A percentile compares a stretch with the other conserved stretches of the same genome.
Evolutionary conservation across 2,113 vertebrate genomes (phyloP).

Genomic region (Macroglossus sobrinus): DNA sequence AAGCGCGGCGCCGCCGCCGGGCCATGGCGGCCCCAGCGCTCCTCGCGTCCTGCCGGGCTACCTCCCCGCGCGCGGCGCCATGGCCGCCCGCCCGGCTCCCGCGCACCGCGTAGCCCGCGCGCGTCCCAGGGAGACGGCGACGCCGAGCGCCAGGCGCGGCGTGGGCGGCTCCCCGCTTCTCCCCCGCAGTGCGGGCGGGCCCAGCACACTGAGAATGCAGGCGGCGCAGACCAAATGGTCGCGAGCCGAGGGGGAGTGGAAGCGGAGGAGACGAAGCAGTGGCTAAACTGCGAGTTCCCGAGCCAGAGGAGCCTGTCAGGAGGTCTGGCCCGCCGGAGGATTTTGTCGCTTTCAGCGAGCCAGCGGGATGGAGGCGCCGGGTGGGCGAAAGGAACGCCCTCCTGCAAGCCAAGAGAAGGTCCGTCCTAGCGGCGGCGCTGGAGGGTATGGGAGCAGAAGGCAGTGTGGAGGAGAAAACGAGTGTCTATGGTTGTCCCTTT

Average conservation of each 20-base stretch:
- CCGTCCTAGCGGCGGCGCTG: background rate
- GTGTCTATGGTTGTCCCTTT: accelerated
- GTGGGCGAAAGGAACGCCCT: background rate
- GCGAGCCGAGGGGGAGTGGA: background rate
- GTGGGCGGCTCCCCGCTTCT: constrained; percentile 58
- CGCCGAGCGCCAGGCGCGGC: background rate
- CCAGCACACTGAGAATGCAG: constrained; percentile 55
- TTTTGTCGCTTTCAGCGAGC: background rate
- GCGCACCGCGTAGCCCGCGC: background rate
- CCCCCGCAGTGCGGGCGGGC: constrained; percentile 72
- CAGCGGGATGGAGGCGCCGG: background rate
- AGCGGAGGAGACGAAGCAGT: accelerated
- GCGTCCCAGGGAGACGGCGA: constrained; percentile 54
- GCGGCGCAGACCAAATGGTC: constrained; percentile 59
- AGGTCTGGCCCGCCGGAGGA: no score
- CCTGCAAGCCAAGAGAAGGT: background rate
- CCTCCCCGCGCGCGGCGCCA: constrained; percentile 31
- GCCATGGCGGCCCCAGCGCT: constrained; percentile 81
- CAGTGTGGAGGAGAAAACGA: no score
- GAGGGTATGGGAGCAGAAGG: background rate
- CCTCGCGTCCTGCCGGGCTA: constrained; percentile 38
- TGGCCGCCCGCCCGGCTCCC: constrained; percentile 29
- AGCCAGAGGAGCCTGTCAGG: background rate
- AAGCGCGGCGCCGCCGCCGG: constrained; percentile 88
- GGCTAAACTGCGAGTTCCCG: background rate